These are phyloP conservation scores for Pollenia angustigena DNA, from an alignment of 2,888 invertebrate species.

Conservation along the genomic window DNA sequence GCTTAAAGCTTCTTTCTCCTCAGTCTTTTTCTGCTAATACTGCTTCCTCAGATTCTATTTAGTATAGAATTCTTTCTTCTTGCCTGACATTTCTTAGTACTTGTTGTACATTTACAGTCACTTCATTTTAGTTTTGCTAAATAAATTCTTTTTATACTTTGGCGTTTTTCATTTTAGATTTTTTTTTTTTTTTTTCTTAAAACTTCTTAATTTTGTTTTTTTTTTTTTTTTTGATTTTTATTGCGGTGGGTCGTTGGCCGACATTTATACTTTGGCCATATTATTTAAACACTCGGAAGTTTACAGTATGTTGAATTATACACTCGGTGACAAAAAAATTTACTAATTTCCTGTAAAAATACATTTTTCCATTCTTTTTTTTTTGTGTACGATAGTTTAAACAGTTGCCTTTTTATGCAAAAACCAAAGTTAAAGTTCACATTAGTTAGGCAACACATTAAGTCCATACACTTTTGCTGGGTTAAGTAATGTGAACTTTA, in stretches of 20 bases:
- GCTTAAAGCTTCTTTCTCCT: conserved; percentile 25
- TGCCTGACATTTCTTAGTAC: conserved; percentile 48
- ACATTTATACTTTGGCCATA: conserved; percentile 48
- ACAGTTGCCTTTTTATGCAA: too few relatives aligned
- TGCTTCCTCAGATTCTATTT: conserved; percentile 17
- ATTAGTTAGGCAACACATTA: too few relatives aligned
- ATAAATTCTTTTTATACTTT: conserved; percentile 20
- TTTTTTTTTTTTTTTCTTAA: conserved; percentile 14
- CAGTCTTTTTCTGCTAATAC: conserved; percentile 5
- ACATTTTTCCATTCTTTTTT: too few relatives aligned
- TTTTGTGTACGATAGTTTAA: too few relatives aligned
- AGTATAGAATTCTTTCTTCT: background rate
- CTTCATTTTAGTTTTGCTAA: conserved; percentile 9
- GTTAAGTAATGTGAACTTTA: too few relatives aligned
- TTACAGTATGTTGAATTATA: background rate
- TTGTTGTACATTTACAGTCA: conserved; percentile 52
- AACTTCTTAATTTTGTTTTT: background rate
- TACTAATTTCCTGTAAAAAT: background rate
- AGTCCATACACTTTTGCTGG: too few relatives aligned
- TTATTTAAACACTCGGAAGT: conserved; percentile 50
- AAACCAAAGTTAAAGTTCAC: too few relatives aligned
- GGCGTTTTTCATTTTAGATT: conserved; percentile 14
- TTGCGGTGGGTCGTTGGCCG: conserved; percentile 73
- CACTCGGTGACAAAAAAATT: background rate
- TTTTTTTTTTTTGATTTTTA: conserved; percentile 19